Percentiles rank a stretch among this genome's conserved stretches.
These are phyloP conservation scores for Drosophila pseudoobscura DNA, from an alignment of 1,140 invertebrate genomes.

Conservation along the genomic window DNA sequence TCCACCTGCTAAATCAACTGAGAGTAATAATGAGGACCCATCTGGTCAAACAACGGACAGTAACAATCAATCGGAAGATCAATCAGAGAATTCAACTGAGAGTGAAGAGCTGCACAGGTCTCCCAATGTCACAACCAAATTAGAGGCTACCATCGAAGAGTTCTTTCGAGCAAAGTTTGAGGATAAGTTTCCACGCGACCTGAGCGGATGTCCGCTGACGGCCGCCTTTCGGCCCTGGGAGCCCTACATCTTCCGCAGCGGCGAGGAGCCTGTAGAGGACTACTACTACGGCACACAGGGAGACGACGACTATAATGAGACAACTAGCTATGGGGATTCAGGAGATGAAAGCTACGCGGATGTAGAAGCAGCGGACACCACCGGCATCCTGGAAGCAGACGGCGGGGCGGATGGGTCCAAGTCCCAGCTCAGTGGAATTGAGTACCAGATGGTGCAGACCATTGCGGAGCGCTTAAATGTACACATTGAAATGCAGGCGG, in stretches of 20 bases:
- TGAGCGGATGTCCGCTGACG: conserved; percentile 71
- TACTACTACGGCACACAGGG: conserved; percentile 30
- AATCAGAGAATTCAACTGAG: not conserved
- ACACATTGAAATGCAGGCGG: conserved; percentile 61
- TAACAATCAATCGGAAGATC: too few species aligned
- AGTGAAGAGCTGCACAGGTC: not conserved
- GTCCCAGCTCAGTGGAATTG: conserved; percentile 56
- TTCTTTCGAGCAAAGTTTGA: conserved; percentile 54
- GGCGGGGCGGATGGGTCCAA: conserved; percentile 1
- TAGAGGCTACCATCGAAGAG: conserved; percentile 47
- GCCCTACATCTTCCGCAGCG: conserved; percentile 68
- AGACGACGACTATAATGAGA: conserved; percentile 20
- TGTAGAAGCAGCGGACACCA: not conserved
- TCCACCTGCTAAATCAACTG: not conserved
- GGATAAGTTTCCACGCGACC: conserved; percentile 72
- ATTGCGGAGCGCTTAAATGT: conserved; percentile 71
- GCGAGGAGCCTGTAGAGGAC: conserved; percentile 17
- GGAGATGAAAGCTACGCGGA: conserved; percentile 17
- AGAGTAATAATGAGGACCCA: not conserved
- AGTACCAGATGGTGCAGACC: conserved; percentile 71
- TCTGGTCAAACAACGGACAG: not conserved
- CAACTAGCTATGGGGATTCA: conserved; percentile 19
- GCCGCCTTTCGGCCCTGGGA: conserved; percentile 76
- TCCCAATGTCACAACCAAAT: conserved; percentile 3
- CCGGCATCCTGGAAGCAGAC: not conserved